phyloP scores from a whole-genome alignment of 2,888 invertebrate species.

The Smittia sp. region DNA sequence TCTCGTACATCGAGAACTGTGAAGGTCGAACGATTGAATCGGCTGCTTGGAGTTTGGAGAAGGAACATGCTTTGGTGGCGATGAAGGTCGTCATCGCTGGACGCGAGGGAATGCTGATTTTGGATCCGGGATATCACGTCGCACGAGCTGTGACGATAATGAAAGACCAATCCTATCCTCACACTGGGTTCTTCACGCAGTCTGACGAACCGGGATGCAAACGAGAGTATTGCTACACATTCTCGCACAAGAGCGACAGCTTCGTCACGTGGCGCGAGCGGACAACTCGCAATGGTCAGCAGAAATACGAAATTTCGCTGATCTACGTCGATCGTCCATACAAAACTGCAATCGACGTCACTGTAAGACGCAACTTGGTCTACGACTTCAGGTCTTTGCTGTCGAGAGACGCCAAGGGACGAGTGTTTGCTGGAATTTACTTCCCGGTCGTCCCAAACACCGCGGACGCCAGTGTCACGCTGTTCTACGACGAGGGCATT shows the following conservation, averaged over 20 bases:
- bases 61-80: slow-evolving; percentile 83
- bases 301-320: slow-evolving; percentile 66
- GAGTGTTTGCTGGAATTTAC: slow-evolving; percentile 79
- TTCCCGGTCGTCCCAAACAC: slow-evolving; percentile 67
- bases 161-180: slow-evolving; percentile 79
- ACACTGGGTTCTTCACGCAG: slow-evolving; percentile 87
- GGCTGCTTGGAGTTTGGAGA: slow-evolving; percentile 61
- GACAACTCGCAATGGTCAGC: slow-evolving; percentile 65
- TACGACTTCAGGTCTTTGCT: slow-evolving; percentile 80
- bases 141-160: slow-evolving; percentile 82
- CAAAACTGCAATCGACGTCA: slow-evolving; percentile 76
- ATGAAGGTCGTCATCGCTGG: slow-evolving; percentile 71
- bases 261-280: slow-evolving; percentile 85
- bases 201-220: slow-evolving; percentile 71
- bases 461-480: slow-evolving; percentile 66
- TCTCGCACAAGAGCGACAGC: slow-evolving; percentile 65
- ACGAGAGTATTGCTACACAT: slow-evolving; percentile 80
- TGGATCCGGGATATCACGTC: slow-evolving; percentile 91
- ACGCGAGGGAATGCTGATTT: slow-evolving; percentile 71
- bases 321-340: slow-evolving; percentile 79
- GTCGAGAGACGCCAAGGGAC: slow-evolving; percentile 79
- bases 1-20: slow-evolving; percentile 59
- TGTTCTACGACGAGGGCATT: slow-evolving; percentile 68
- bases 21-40: slow-evolving; percentile 53
- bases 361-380: slow-evolving; percentile 83